Conservation (phyloP, 1,140 invertebrate species). For the Aphelinus atriplicis region DNA sequence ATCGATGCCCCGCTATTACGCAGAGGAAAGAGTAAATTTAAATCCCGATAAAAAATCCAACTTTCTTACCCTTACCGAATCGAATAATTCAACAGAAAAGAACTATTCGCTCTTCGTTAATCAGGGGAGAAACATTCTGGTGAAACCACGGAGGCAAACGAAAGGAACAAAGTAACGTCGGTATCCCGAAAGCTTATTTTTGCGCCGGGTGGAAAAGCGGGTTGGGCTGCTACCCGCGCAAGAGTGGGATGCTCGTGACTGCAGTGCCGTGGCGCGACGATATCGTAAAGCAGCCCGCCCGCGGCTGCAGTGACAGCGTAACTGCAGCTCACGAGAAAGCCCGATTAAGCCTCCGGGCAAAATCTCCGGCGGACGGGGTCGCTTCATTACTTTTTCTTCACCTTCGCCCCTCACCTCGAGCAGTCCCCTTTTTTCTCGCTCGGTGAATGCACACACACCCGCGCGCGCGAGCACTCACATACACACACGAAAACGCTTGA, state of each 20-base stretch:
- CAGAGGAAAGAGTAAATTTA: too few relatives aligned
- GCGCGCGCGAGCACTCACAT: too few relatives aligned
- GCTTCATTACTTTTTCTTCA: conserved; percentile 37
- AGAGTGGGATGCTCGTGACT: conserved; percentile 8
- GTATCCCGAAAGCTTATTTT: conserved; percentile 26
- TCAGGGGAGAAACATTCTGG: too few relatives aligned
- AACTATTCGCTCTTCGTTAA: too few relatives aligned
- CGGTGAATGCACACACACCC: too few relatives aligned
- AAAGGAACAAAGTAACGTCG: conserved; percentile 26
- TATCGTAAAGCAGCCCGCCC: conserved; percentile 35
- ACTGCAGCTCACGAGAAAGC: conserved; percentile 28
- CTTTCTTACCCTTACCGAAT: too few relatives aligned
- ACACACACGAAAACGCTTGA: neutral
- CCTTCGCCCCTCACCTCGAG: conserved; percentile 12
- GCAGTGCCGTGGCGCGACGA: conserved; percentile 10
- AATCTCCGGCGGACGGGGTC: conserved; percentile 29
- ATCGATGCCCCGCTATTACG: too few relatives aligned
- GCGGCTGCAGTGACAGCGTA: conserved; percentile 17
- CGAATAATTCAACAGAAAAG: too few relatives aligned
- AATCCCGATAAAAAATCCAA: too few relatives aligned
- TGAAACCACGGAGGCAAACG: conserved; percentile 18
- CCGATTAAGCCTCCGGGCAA: conserved; percentile 41
- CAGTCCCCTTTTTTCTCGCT: neutral
- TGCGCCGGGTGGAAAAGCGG: conserved; percentile 9
- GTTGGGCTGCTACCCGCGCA: neutral